Evolutionary conservation across 2,113 vertebrate species (phyloP).

Genomic region (Ceyx margarethae): DNA sequence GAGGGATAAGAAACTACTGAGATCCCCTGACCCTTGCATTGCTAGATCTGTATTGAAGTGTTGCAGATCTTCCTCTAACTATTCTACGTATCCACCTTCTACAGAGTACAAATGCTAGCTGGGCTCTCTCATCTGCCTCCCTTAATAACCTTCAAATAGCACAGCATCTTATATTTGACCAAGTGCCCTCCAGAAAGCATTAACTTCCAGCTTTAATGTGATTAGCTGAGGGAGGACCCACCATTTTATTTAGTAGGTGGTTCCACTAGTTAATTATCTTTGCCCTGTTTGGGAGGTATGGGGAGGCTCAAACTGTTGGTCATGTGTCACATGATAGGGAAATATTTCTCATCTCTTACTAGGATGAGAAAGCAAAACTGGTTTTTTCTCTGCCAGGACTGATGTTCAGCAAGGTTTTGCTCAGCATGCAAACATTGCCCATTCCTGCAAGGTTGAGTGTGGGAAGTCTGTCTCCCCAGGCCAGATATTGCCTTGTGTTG

Average conservation of each 20-base stretch:
- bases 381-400: neutral
- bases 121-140: neutral
- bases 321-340: neutral
- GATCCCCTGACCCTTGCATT: neutral
- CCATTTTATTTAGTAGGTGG: neutral
- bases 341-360: neutral
- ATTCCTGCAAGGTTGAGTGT: accelerated
- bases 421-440: neutral
- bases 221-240: neutral
- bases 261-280: neutral
- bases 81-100: neutral
- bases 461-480: neutral
- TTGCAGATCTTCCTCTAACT: neutral
- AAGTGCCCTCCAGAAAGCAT: neutral
- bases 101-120: neutral
- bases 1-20: neutral
- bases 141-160: neutral
- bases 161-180: neutral
- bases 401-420: neutral
- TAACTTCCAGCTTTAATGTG: neutral
- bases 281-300: neutral
- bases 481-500: neutral
- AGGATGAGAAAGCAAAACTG: neutral
- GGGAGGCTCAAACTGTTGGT: neutral
- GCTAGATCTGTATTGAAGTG: neutral